A percentile compares a stretch with the other conserved stretches of the same genome.
Evolutionary conservation across 2,888 invertebrate genomes (phyloP).

Genomic region (Tricholauxania praeusta): DNA sequence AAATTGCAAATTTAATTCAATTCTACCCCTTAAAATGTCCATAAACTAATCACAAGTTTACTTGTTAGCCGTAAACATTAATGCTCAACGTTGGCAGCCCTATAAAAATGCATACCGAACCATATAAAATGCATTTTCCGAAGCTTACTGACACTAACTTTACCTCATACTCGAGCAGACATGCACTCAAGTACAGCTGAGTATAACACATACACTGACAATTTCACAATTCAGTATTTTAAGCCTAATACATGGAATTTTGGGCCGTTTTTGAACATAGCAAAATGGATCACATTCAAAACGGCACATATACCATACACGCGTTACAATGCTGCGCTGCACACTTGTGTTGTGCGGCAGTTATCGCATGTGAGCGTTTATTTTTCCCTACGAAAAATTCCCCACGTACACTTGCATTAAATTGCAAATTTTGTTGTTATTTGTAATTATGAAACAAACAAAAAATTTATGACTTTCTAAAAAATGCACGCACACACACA

Average conservation of each 20-base stretch:
- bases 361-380: not conserved
- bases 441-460: not conserved
- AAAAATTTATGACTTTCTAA: slow-evolving; percentile 11
- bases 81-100: slow-evolving; percentile 2
- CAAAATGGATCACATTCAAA: not conserved
- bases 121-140: not conserved
- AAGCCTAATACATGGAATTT: no score
- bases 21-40: no score
- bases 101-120: not conserved
- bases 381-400: not conserved
- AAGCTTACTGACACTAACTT: not conserved
- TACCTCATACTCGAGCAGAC: not conserved
- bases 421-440: slow-evolving; percentile 14
- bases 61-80: not conserved
- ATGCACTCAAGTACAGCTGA: not conserved
- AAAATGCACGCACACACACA: not conserved
- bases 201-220: not conserved
- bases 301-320: not conserved
- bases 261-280: not conserved
- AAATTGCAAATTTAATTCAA: no score
- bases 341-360: no score
- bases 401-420: not conserved
- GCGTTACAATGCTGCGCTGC: no score
- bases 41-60: no score
- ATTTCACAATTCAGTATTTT: not conserved